Conservation (phyloP, 2,888 invertebrate genomes). For the Sminthurides aquaticus region DNA sequence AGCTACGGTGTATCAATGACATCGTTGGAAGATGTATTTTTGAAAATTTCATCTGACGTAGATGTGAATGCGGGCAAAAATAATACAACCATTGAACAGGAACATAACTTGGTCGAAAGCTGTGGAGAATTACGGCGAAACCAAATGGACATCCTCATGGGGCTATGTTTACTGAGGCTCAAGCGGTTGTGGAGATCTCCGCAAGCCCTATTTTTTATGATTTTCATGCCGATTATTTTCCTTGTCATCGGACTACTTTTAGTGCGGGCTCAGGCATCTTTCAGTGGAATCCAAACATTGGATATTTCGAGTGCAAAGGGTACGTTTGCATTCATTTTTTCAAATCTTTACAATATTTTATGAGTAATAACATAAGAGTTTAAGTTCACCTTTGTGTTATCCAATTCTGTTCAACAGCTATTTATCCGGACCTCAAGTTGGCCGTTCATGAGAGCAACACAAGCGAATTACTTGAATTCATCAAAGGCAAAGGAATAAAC, state of each 20-base stretch:
- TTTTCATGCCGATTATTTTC: constrained; percentile 61
- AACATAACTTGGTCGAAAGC: constrained; percentile 54
- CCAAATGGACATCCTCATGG: constrained; percentile 58
- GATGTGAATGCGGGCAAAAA: constrained; percentile 51
- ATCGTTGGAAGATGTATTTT: constrained; percentile 70
- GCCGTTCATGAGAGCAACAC: constrained; percentile 15
- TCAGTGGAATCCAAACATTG: too few relatives aligned
- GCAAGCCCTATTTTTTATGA: constrained; percentile 66
- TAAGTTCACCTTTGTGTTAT: too few relatives aligned
- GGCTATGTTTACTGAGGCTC: constrained; percentile 60
- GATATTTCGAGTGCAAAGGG: too few relatives aligned
- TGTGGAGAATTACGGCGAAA: constrained; percentile 59
- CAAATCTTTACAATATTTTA: too few relatives aligned
- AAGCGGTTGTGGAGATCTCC: constrained; percentile 62
- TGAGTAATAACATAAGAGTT: too few relatives aligned
- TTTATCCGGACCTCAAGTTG: constrained; percentile 26
- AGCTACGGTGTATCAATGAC: constrained; percentile 86
- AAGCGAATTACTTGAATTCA: background rate
- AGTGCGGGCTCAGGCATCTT: constrained; percentile 56
- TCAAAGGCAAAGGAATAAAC: background rate
- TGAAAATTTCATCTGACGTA: constrained; percentile 59
- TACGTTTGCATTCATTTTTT: too few relatives aligned
- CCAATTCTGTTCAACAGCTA: background rate
- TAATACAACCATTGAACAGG: background rate
- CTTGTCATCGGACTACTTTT: constrained; percentile 63